A percentile compares a stretch with the other conserved stretches of the same genome.
Evolutionary conservation across 2,113 vertebrate species (phyloP).

Genomic region (Natator depressus): DNA sequence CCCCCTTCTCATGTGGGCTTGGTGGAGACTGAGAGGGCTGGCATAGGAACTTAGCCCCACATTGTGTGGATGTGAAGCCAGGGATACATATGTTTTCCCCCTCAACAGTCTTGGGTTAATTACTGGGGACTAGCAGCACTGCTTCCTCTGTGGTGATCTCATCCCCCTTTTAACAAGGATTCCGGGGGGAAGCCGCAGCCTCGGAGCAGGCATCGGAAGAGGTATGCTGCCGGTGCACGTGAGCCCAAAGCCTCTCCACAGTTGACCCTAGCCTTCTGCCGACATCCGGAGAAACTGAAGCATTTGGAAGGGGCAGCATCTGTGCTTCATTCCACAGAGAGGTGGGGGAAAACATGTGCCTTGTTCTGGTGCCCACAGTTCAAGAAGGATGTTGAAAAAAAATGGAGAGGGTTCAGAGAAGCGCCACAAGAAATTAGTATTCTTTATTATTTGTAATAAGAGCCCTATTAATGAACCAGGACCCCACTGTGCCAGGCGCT

Average conservation of each 20-base stretch:
- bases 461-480: neutral
- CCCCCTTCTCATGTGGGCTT: neutral
- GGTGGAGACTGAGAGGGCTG: neutral
- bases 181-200: neutral
- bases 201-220: neutral
- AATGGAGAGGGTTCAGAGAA: neutral
- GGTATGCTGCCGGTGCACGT: neutral
- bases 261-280: neutral
- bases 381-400: neutral
- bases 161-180: neutral
- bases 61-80: neutral
- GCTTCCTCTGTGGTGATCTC: neutral
- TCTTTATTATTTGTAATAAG: neutral
- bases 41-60: neutral
- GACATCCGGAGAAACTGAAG: neutral
- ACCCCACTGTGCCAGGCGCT: neutral
- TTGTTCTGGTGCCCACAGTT: neutral
- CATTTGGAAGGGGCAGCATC: neutral
- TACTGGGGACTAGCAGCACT: accelerated
- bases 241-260: neutral
- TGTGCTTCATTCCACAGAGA: no score
- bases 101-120: accelerated
- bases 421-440: neutral
- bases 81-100: neutral
- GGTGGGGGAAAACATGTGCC: neutral